Percentiles rank a stretch among this genome's conserved stretches.
Evolutionary conservation across 2,888 invertebrate genomes (phyloP).

Genomic region (Lysandra coridon): DNA sequence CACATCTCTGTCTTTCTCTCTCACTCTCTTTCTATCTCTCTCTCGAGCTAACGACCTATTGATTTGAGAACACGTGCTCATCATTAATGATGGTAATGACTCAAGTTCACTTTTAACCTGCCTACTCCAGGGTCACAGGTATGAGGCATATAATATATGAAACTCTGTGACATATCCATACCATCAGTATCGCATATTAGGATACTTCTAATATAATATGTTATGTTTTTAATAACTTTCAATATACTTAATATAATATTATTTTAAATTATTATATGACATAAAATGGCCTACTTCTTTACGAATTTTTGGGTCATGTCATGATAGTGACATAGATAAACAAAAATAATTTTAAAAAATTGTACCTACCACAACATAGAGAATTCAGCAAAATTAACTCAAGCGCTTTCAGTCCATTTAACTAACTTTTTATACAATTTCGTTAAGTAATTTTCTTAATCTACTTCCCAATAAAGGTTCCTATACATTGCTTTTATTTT

Average conservation of each 20-base stretch:
- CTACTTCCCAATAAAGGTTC: no score
- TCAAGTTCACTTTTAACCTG: constrained; percentile 33
- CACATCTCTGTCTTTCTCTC: constrained; percentile 33
- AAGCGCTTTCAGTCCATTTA: no score
- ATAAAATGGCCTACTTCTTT: no score
- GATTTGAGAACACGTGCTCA: constrained; percentile 33
- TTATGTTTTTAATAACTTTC: neutral
- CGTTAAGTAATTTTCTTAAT: no score
- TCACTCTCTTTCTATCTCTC: constrained; percentile 33
- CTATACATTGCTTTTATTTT: neutral
- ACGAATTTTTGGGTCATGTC: no score
- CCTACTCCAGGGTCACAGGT: constrained; percentile 19
- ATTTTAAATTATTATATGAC: no score
- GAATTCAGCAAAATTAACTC: no score
- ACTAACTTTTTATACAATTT: no score
- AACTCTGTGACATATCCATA: neutral
- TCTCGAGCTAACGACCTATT: constrained; percentile 31
- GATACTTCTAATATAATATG: no score
- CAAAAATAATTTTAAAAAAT: no score
- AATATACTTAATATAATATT: neutral
- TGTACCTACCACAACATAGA: no score
- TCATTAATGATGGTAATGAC: constrained; percentile 29
- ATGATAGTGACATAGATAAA: no score
- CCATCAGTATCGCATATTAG: neutral
- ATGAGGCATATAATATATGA: neutral